Percentiles rank a stretch among this genome's conserved stretches.
Evolutionary conservation across 1,140 invertebrate species (phyloP).

Genomic region (Drosophila micromelanica): DNA sequence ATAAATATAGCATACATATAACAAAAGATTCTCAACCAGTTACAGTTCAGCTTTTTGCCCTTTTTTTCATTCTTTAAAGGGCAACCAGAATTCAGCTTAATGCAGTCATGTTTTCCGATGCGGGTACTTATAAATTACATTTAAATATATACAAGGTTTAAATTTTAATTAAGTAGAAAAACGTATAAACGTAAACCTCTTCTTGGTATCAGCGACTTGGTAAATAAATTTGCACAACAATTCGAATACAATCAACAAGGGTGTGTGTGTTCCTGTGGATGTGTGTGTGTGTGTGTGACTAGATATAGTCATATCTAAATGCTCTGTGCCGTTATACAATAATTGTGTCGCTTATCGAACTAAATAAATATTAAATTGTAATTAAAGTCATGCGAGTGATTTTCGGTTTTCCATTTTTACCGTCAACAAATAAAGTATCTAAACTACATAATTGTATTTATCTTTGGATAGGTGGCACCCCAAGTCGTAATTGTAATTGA

Average conservation of each 20-base stretch:
- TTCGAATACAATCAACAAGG: conserved; percentile 24
- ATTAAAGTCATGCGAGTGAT: conserved; percentile 83
- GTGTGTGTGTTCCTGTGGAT: conserved; percentile 2
- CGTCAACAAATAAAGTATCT: conserved; percentile 50
- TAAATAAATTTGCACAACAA: conserved; percentile 72
- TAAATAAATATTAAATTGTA: conserved; percentile 84
- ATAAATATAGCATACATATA: no score
- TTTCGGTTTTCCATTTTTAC: conserved; percentile 37
- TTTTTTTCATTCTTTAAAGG: not conserved
- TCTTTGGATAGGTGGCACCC: conserved; percentile 38
- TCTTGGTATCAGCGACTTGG: conserved; percentile 57
- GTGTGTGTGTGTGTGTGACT: conserved; percentile 31
- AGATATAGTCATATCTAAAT: conserved; percentile 70
- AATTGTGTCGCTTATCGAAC: conserved; percentile 73
- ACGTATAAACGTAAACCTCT: conserved; percentile 21
- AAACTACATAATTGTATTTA: conserved; percentile 68
- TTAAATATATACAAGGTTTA: conserved; percentile 46
- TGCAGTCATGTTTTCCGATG: not conserved
- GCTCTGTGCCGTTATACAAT: conserved; percentile 59
- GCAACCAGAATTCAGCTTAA: not conserved
- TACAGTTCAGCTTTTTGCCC: not conserved
- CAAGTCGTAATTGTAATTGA: conserved; percentile 64
- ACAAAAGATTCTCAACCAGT: not conserved
- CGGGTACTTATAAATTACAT: conserved; percentile 9
- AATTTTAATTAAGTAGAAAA: conserved; percentile 62